These are phyloP conservation scores for Sminthurides aquaticus DNA, from an alignment of 2,888 invertebrate genomes.

Conservation along the genomic window DNA sequence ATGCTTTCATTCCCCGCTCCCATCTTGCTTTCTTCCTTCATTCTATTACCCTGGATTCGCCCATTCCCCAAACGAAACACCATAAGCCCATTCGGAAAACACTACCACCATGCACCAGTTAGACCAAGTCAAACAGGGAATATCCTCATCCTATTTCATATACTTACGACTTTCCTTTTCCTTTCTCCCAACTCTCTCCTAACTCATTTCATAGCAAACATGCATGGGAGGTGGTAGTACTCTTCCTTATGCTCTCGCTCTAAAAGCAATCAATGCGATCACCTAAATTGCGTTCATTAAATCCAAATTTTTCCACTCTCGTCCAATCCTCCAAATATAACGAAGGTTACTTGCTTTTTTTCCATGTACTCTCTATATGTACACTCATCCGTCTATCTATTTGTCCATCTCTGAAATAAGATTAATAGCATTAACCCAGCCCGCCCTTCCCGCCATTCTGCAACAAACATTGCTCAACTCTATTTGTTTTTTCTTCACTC, in stretches of 20 bases:
- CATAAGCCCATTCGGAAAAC: too few species aligned
- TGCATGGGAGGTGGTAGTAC: background rate
- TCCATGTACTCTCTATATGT: background rate
- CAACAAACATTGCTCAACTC: too few species aligned
- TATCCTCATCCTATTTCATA: background rate
- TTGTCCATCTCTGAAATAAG: background rate
- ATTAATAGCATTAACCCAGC: too few species aligned
- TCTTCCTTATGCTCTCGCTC: background rate
- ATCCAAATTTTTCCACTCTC: conserved; percentile 3
- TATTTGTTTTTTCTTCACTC: too few species aligned
- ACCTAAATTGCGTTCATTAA: conserved; percentile 2
- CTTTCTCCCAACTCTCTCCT: background rate
- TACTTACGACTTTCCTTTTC: background rate
- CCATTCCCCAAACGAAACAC: too few species aligned
- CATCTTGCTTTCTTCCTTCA: background rate
- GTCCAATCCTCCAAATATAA: background rate
- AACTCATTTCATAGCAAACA: background rate
- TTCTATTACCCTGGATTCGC: background rate
- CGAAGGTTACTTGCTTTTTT: background rate
- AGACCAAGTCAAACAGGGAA: background rate
- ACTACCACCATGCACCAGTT: background rate
- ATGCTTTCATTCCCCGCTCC: background rate
- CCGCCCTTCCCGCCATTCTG: too few species aligned
- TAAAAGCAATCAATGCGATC: background rate
- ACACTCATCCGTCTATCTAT: background rate